Percentiles rank a stretch among this genome's conserved stretches.
phyloP scores from a whole-genome alignment of 2,113 vertebrate genomes.

The Calonectris borealis region DNA sequence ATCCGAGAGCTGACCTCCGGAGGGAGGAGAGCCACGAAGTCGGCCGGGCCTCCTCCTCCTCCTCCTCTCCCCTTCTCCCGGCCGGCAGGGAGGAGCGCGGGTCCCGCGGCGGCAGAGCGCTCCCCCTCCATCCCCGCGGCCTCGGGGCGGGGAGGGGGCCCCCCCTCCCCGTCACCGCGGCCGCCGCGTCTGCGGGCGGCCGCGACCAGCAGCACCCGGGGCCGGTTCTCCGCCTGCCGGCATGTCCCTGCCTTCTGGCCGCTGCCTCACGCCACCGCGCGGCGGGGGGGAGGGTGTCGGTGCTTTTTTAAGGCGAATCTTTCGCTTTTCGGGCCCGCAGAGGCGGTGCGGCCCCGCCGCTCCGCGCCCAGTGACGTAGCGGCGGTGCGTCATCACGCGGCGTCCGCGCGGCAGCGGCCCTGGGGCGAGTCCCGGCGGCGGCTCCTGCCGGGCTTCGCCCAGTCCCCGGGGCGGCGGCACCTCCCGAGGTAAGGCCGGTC shows the following conservation, averaged over 20 bases:
- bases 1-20: constrained; percentile 80
- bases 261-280: not conserved
- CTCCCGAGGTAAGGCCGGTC: not conserved
- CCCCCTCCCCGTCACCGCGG: too few species aligned
- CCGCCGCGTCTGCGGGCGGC: not conserved
- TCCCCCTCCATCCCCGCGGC: too few species aligned
- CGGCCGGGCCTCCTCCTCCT: not conserved
- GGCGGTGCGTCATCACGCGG: not conserved
- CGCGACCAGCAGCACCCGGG: not conserved
- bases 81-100: not conserved
- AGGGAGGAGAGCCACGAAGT: constrained; percentile 79
- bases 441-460: too few species aligned
- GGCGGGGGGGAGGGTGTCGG: too few species aligned
- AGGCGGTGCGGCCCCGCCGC: not conserved
- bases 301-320: too few species aligned
- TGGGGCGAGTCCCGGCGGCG: not conserved
- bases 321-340: too few species aligned
- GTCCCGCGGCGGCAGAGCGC: too few species aligned
- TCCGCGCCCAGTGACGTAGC: not conserved
- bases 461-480: too few species aligned
- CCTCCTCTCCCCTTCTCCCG: not conserved
- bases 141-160: too few species aligned
- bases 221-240: not conserved
- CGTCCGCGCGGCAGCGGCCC: not conserved
- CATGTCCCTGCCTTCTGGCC: not conserved